Conservation (phyloP, 2,888 invertebrate species). For the Parascotia fuliginaria region DNA sequence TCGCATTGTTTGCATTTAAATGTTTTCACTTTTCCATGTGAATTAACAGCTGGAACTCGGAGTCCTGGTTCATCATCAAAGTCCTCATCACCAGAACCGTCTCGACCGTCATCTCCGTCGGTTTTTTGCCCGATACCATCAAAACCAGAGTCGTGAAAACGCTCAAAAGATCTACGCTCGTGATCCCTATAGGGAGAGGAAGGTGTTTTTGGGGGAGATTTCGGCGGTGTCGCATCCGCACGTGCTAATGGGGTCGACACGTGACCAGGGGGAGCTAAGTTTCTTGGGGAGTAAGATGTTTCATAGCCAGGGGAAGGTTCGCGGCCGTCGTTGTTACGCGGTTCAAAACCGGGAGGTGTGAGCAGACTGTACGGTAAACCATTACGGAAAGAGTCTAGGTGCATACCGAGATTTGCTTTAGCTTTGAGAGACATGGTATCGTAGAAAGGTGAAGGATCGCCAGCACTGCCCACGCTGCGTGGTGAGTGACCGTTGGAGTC, state of each 20-base stretch:
- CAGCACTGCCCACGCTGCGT: slow-evolving; percentile 73
- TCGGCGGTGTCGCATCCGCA: slow-evolving; percentile 75
- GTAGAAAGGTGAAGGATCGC: slow-evolving; percentile 73
- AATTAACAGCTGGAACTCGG: slow-evolving; percentile 88
- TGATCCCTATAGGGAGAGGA: slow-evolving; percentile 67
- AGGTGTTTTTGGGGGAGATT: slow-evolving; percentile 73
- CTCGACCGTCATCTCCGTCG: slow-evolving; percentile 77
- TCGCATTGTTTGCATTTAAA: slow-evolving; percentile 97
- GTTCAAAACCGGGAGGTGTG: slow-evolving; percentile 86
- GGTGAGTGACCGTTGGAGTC: slow-evolving; percentile 82
- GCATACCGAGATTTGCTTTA: slow-evolving; percentile 76
- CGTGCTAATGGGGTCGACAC: slow-evolving; percentile 72
- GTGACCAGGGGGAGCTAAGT: slow-evolving; percentile 63
- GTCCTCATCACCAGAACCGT: slow-evolving; percentile 81
- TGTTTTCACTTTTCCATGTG: slow-evolving; percentile 94
- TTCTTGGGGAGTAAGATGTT: slow-evolving; percentile 67
- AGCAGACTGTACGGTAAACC: slow-evolving; percentile 85
- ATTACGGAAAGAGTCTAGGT: slow-evolving; percentile 72
- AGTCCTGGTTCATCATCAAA: slow-evolving; percentile 86
- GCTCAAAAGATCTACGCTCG: slow-evolving; percentile 69
- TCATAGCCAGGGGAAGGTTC: slow-evolving; percentile 69
- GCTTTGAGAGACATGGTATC: slow-evolving; percentile 74
- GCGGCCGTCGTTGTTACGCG: slow-evolving; percentile 62
- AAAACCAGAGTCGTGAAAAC: slow-evolving; percentile 82
- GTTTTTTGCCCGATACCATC: slow-evolving; percentile 75